phyloP scores from a whole-genome alignment of 2,113 vertebrate genomes.

The Notothenia coriiceps region DNA sequence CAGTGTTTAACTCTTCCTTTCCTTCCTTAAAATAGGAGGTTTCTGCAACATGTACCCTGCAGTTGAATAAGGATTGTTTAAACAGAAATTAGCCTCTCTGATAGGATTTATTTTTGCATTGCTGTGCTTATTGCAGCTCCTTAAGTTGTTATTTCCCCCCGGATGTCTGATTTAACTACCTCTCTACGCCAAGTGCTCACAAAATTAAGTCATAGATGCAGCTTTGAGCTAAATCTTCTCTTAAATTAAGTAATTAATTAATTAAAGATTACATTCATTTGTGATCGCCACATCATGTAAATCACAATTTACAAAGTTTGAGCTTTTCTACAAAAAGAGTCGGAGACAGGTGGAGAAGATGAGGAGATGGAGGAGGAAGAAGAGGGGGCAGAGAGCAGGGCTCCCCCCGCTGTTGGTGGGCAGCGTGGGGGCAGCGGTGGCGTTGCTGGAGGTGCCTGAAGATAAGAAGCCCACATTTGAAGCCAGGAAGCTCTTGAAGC shows the following conservation, averaged over 20 bases:
- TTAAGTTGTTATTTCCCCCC: too few species aligned
- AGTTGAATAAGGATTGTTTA: too few species aligned
- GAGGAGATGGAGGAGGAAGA: conserved; percentile 15
- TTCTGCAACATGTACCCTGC: too few species aligned
- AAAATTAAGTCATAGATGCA: not conserved
- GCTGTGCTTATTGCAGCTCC: too few species aligned
- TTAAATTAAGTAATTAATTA: not conserved
- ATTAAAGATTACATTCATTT: conserved; percentile 30
- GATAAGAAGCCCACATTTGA: conserved; percentile 30
- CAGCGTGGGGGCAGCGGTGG: rapidly evolving
- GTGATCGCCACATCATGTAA: conserved; percentile 30
- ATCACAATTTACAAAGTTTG: not conserved
- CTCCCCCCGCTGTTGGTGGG: rapidly evolving
- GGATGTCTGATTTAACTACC: not conserved
- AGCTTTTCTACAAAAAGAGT: conserved; percentile 5
- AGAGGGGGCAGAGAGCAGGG: not conserved
- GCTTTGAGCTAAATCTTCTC: not conserved
- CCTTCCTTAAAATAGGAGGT: too few species aligned
- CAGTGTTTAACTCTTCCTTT: too few species aligned
- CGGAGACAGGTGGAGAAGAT: not conserved
- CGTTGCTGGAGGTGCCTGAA: not conserved
- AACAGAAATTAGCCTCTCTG: too few species aligned
- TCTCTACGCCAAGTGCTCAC: not conserved
- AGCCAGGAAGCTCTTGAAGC: not conserved
- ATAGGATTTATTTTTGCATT: too few species aligned